Evolutionary conservation across 2,888 invertebrate genomes (phyloP), one percentile per base, ranked within the genome.

Genomic region (Campoplex capitator): DNA sequence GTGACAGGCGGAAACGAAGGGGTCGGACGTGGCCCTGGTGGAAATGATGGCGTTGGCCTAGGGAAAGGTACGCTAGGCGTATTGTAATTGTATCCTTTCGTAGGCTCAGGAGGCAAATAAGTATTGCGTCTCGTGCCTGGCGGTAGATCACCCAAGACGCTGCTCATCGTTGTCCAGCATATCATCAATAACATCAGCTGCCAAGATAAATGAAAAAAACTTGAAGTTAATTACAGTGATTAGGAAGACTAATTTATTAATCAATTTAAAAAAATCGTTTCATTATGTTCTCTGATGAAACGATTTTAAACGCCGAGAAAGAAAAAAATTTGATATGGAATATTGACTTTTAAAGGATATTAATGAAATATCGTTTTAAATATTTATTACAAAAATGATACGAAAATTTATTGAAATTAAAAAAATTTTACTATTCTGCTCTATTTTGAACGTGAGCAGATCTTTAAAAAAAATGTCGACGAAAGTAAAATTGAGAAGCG

Each of bases 101-200:
- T 96, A 92, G 96, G 96, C 51, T 96, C 95, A 4, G 96, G 96
- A 32, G 98, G 98, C 78, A 98, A 95, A 95, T 98, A 98, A 82
- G 97, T 97, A 93, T 97, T 97, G 78, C 93, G 92, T 76, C 93
- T 90, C 86, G 96, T 96, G 18, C 97, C 97, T 1, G 97, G 96
- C 68, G 95, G 95, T 77, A 96, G 95, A 89, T 96, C 95, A 88
- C 95, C 95, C 88, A 95, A 91, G 84, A 95, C 87, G 83, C 76
- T 76, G 70, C 78, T 83, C 88, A 89, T 81, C 91, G 76, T 95
- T 94, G 74, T 95, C 94, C 11, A 95, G 94, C 84, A 95, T 94
- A 83, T 42, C 48, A 95, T 93, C 32, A 95, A 94, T 77, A 96
- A 92, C 92, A 95, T 94, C 94, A 96, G 95, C 96, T 96, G 95